phyloP scores from a whole-genome alignment of 2,888 invertebrate species.

The Agonopterix alstromeriana region DNA sequence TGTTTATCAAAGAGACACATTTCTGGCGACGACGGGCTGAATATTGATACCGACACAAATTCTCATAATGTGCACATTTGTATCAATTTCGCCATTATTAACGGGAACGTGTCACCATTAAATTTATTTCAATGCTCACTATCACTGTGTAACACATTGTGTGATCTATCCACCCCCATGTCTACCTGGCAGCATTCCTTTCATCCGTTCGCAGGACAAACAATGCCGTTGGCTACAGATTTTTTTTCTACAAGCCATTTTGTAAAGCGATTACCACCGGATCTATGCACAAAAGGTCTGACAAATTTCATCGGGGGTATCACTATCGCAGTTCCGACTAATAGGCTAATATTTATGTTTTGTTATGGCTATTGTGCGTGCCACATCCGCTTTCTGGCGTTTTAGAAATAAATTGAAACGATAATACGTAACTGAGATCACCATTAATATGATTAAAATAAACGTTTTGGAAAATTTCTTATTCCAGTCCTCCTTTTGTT shows the following conservation, averaged over 20 bases:
- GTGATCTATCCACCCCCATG: slow-evolving; percentile 46
- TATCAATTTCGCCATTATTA: slow-evolving; percentile 43
- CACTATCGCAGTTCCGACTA: slow-evolving; percentile 69
- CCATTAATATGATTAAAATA: not conserved
- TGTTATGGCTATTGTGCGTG: slow-evolving; percentile 55
- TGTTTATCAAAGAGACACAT: slow-evolving; percentile 21
- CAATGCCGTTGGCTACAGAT: slow-evolving; percentile 39
- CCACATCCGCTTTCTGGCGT: slow-evolving; percentile 43
- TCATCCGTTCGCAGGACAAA: slow-evolving; percentile 44
- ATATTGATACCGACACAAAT: slow-evolving; percentile 22
- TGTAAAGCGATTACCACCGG: slow-evolving; percentile 65
- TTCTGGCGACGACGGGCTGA: slow-evolving; percentile 5
- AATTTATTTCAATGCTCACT: slow-evolving; percentile 41
- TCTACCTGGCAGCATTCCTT: slow-evolving; percentile 60
- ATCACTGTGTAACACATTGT: slow-evolving; percentile 36
- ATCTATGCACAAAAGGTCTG: slow-evolving; percentile 62
- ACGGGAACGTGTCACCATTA: slow-evolving; percentile 38
- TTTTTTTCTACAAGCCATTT: slow-evolving; percentile 41
- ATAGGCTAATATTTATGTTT: slow-evolving; percentile 65
- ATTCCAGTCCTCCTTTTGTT: not conserved
- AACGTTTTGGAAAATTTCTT: not conserved
- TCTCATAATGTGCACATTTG: slow-evolving; percentile 39
- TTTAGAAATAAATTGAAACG: slow-evolving; percentile 11
- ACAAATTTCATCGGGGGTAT: slow-evolving; percentile 59
- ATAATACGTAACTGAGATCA: not conserved